Evolutionary conservation across 2,113 vertebrate species (phyloP), one percentile per base, ranked within the genome.

Genomic region (Rutilus rutilus): DNA sequence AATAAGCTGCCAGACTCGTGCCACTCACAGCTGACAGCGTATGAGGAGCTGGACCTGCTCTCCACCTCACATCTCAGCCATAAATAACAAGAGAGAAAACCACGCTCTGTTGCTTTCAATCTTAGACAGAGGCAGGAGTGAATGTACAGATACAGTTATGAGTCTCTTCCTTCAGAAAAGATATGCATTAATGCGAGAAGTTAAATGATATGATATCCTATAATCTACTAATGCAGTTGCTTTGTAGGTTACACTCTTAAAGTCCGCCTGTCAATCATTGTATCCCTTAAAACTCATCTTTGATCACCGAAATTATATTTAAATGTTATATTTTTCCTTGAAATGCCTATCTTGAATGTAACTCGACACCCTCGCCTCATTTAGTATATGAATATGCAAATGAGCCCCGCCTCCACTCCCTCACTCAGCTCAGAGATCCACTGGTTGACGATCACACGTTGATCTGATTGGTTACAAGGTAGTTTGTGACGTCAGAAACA

Each of bases 1-100:
- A 89, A 89, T 87, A 89, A 84, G 79, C 88, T 89, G 88, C 86
- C 85, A 89, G 82, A 84, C 88, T 87, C 86, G 79, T 89, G 81
- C 84, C 88, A 89, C 52, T 89, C 88, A 85, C 84, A 83, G 86
- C 83, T 89, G 88, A 89, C 88, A 87, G 84, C 74, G 33, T 82
- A 87, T 83, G 86, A 83, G 88, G 39, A 83, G 64, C 86, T 65
- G 65, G 86, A 36, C 83, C 64, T 47, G 83, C n/a, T 89, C 57
- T 83, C 62, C 65, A 12, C 36, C 33, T 79, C 81, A 74, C 67
- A 33, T 54, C 52, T 54, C 82, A 42, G 76, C 45, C 21, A 82
- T 50, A 82, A 83, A 82, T 23, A 42, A 47, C 25, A 14, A 88
- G 74, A 85, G 64, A 83, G 45, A 83, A 79, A 64, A 64, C 65